phyloP scores from a whole-genome alignment of 2,113 vertebrate genomes.

The Calidris pugnax region DNA sequence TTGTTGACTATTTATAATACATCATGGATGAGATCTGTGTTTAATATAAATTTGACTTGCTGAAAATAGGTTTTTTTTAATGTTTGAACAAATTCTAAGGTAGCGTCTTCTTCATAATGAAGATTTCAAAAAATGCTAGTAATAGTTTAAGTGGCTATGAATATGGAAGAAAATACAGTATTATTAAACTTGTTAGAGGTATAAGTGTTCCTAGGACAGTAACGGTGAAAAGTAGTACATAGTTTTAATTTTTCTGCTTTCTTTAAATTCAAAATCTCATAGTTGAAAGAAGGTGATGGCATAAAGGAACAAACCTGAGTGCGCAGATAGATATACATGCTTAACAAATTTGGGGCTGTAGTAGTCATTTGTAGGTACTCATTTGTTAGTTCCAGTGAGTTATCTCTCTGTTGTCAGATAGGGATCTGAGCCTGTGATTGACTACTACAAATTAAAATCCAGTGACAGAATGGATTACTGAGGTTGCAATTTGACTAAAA shows the following conservation, averaged over 20 bases:
- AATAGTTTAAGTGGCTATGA: not conserved
- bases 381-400: conserved; percentile 62
- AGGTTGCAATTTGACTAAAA: conserved; percentile 78
- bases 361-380: conserved; percentile 38
- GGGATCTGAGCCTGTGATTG: conserved; percentile 66
- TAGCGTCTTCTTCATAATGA: not conserved
- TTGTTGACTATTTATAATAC: conserved; percentile 1
- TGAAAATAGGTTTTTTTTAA: not conserved
- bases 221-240: not conserved
- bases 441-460: conserved; percentile 76
- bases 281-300: not conserved
- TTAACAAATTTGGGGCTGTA: conserved; percentile 27
- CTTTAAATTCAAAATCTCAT: not conserved
- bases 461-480: conserved; percentile 74
- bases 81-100: not conserved
- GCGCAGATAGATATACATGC: not conserved
- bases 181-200: not conserved
- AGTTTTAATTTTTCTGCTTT: not conserved
- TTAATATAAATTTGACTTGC: not conserved
- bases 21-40: not conserved
- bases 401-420: conserved; percentile 50
- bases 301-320: not conserved
- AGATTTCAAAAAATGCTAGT: not conserved
- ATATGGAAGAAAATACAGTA: not conserved
- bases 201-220: not conserved